phyloP scores from a whole-genome alignment of 64 coral and sea anemone species.

The Catalaphyllia jardinei region DNA sequence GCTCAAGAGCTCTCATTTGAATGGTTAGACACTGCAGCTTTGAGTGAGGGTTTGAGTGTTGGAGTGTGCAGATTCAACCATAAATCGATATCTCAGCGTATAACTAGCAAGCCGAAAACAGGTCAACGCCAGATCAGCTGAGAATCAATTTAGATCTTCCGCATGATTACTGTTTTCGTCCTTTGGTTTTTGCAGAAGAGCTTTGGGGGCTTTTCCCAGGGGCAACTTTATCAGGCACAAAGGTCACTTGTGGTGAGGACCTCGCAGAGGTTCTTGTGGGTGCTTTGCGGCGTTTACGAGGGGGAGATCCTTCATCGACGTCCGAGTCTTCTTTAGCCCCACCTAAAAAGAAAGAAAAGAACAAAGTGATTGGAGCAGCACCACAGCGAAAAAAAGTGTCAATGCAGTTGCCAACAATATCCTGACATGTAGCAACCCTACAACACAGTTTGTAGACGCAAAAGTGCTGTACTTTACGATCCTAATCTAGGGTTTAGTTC shows the following conservation, averaged over 20 bases:
- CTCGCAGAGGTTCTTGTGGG: neutral
- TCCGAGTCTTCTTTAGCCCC: slow-evolving; percentile 1
- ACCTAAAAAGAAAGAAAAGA: slow-evolving; percentile 1
- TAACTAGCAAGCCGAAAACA: neutral
- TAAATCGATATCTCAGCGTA: too few species aligned
- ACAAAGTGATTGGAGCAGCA: neutral
- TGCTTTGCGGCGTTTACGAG: slow-evolving; percentile 1
- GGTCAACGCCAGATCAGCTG: neutral
- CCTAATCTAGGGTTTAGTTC: too few species aligned
- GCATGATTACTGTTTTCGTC: slow-evolving; percentile 7
- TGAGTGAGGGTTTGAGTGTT: too few species aligned
- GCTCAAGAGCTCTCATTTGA: too few species aligned
- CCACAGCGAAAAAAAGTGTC: neutral
- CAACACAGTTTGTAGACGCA: too few species aligned
- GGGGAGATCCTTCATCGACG: slow-evolving; percentile 2
- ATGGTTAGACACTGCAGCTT: too few species aligned
- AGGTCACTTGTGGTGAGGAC: neutral
- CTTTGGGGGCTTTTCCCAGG: neutral
- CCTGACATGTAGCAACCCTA: too few species aligned
- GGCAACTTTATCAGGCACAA: neutral
- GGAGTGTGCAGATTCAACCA: too few species aligned
- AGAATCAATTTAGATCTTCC: neutral
- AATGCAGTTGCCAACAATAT: neutral
- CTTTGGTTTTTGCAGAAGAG: neutral
- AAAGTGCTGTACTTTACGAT: too few species aligned